Base-by-base conservation (phyloP, 2,888 invertebrate genomes). In the Lampropteryx suffumata region DNA sequence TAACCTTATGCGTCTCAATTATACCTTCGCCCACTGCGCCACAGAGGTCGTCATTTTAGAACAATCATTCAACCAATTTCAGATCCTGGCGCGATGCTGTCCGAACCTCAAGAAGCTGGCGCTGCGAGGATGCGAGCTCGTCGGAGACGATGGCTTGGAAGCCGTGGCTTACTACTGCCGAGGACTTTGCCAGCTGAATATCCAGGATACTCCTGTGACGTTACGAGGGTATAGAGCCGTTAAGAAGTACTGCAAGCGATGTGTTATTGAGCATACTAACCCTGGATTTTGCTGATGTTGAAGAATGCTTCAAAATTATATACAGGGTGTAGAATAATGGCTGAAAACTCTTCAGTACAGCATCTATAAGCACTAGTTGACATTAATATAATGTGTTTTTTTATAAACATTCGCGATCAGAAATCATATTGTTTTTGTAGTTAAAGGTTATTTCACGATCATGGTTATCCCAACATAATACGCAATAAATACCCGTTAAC, bases 221-320 rank as follows among this genome's bases (percentile, higher is more conserved):
- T 86, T 96, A 34, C 94, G 97, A 64, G 97, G 97, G 0, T 98
- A 98, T 77, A 90, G 96, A 65, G 97, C 97, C 3, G 97, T 98
- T 33, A 97, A 97, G 81, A 96, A 96, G 75, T 97, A 96, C 76
- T 98, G 98, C 84, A 96, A 97, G 71, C 88, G 96, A 67, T 98
- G 98, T 82, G 95, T 98, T 59, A 98, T 98, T 61, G 98, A 98
- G 78, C 98, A 98, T 76, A 98, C 98, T 1, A 98, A 98, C 84
- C 98, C 98, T 56, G 97, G 97, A 21, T 97, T 98, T 81, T 97
- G 95, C 84, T 95, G 89, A 44, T 11, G 24, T n/a, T n/a, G 7
- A 24, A 7, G 5, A 7, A 24, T 2, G 24, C n/a, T n/a, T n/a
- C n/a, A 24, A 24, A 1, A 4, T 24, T 4, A 7, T 21, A 4